A percentile compares a stretch with the other conserved stretches of the same genome.
These are phyloP conservation scores for Clavelina lepadiformis DNA, from an alignment of 23 tunicate genomes.

Conservation along the genomic window DNA sequence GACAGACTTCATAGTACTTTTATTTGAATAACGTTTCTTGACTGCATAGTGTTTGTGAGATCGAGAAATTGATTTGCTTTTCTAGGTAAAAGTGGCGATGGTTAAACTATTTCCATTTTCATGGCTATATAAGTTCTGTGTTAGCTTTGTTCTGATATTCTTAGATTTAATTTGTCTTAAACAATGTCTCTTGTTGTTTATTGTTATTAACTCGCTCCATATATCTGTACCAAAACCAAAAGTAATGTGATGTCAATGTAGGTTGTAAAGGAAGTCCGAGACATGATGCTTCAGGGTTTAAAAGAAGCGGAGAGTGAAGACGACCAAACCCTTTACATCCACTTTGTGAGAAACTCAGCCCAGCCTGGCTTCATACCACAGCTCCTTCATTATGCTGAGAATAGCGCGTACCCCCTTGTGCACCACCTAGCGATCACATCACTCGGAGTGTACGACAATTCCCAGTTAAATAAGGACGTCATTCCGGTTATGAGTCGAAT, in stretches of 20 bases:
- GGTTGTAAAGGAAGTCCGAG: conserved; percentile 46
- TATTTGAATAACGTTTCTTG: too few species aligned
- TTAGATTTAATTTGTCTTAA: too few species aligned
- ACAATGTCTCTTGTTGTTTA: background rate
- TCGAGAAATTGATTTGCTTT: too few species aligned
- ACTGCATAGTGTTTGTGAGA: too few species aligned
- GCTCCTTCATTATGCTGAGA: conserved; percentile 57
- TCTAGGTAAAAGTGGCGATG: too few species aligned
- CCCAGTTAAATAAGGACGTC: conserved; percentile 42
- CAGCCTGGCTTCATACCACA: conserved; percentile 62
- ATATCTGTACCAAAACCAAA: too few species aligned
- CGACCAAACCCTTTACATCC: conserved; percentile 71
- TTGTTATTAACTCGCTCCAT: background rate
- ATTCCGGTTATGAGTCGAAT: conserved; percentile 57
- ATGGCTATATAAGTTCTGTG: too few species aligned
- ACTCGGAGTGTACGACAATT: conserved; percentile 36
- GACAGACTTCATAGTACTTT: too few species aligned
- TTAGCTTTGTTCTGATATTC: too few species aligned
- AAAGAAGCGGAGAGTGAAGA: conserved; percentile 58
- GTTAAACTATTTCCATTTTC: too few species aligned
- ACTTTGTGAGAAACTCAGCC: conserved; percentile 75
- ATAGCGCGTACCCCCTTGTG: conserved; percentile 65
- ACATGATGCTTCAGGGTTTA: conserved; percentile 48
- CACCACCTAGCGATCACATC: conserved; percentile 82
- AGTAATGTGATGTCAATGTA: background rate